A percentile compares a stretch with the other conserved stretches of the same genome.
Conservation (phyloP, 2,113 vertebrate species). For the Clupea harengus region DNA sequence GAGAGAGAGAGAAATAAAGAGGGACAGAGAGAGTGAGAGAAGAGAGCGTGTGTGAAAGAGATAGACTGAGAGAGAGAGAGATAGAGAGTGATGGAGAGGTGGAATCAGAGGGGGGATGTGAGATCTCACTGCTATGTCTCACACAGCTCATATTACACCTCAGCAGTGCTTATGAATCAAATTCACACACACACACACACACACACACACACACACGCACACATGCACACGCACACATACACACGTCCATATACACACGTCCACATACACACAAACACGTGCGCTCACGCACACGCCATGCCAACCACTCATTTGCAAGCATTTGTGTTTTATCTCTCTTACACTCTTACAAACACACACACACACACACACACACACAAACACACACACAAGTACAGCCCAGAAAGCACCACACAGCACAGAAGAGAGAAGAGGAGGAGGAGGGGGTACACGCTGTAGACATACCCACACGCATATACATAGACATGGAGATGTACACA, state of each 20-base stretch:
- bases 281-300: no score
- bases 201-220: background rate
- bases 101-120: background rate
- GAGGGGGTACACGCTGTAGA: no score
- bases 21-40: background rate
- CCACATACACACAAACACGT: background rate
- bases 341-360: background rate
- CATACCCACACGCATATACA: no score
- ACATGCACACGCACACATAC: background rate
- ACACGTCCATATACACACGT: background rate
- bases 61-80: background rate
- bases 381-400: no score
- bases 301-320: no score
- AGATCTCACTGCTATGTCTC: slow-evolving; percentile 36
- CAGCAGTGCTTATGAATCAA: background rate
- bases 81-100: background rate
- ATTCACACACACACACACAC: background rate
- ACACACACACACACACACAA: background rate
- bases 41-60: background rate
- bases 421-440: no score
- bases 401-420: no score
- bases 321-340: background rate
- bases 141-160: no score
- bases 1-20: background rate
- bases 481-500: background rate